Base-by-base conservation (phyloP, 1,140 invertebrate species). In the Lucilia sericata region DNA sequence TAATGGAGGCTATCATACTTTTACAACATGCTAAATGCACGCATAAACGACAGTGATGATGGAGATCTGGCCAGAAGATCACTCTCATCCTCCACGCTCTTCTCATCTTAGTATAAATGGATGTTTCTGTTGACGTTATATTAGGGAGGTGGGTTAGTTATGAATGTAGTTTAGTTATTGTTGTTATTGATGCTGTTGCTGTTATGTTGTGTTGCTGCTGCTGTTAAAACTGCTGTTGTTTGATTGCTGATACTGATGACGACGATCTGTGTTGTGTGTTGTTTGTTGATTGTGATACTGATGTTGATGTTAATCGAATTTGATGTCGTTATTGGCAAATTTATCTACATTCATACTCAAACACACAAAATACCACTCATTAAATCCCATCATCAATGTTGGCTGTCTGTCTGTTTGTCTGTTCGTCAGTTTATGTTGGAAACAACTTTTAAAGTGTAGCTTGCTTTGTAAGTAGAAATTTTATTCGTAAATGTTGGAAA, bases 11-110 rank as follows among this genome's bases (percentile, higher is more conserved):
- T 19, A 90, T 90, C 88, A 90, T 88, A 90, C 89, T 88, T 89
- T 88, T 88, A 90, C 88, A 90, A 89, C 88, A 90, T 90, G 88
- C 88, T 90, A 90, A 90, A 90, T 90, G 87, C 87, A 84, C 84
- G 88, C 88, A 88, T 88, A 88, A 87, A 88, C 87, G 81, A 78
- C 83, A 82, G 80, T 81, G 78, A 81, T 80, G 82, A 75, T 51
- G 42, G 55, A 49, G 42, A 80, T 80, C 76, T 80, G 42, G 47
- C 9, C 42, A 80, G n/a, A n/a, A 49, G 42, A 49, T 42, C 51
- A 1, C 51, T 17, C 12, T 2, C 51, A 55, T 5, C 51, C 12
- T 14, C 12, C 51, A 55, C 4, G 17, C 12, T 49, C 5, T 30
- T 30, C 5, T 42, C 42, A 55, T 30, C 60, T 47, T 25, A 42